Evolutionary conservation across 2,888 invertebrate genomes (phyloP), one percentile per base, ranked within the genome.

Genomic region (Diploptera punctata): DNA sequence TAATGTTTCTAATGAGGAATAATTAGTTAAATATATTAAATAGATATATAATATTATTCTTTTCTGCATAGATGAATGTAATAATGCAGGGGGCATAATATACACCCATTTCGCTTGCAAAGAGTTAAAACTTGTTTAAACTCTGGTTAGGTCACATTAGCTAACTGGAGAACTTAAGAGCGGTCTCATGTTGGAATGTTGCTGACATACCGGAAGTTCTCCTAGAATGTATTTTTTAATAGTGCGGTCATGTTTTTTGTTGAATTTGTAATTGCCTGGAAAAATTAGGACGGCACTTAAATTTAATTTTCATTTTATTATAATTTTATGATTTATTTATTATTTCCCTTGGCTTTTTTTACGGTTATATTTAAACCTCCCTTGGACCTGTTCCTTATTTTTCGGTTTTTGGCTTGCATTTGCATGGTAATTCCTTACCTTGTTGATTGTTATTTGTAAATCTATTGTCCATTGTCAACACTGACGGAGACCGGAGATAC

Each of bases 241-340:
- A 75, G 73, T 76, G 74, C 73, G 74, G 74, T 69, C 74, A 73
- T 74, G 74, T 75, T 76, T n/a, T 73, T 67, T 72, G 70, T 76
- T 74, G 70, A 73, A 67, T 72, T n/a, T 76, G 74, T 72, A 73
- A n/a, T 69, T 76, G 76, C 76, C 76, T 76, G 74, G 72, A 74
- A n/a, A n/a, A n/a, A 71, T 73, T 73, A 75, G 73, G 72, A 74
- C 73, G 73, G 76, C 73, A 74, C 75, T 72, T 71, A 74, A 60
- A 1, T 44, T 70, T 70, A n/a, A 49, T 33, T 70, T 70, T 49
- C 38, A 16, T 21, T 49, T 70, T 10, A 54, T 62, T 67, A 19
- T 43, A 67, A 68, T 72, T 72, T n/a, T 19, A 61, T 29, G 68
- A 33, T 54, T 47, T 61, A 16, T 65, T 52, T 49, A n/a, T 54